Percentiles rank a stretch among this genome's conserved stretches.
Evolutionary conservation across 1,140 invertebrate genomes (phyloP).

Genomic region (Arctopsyche grandis): DNA sequence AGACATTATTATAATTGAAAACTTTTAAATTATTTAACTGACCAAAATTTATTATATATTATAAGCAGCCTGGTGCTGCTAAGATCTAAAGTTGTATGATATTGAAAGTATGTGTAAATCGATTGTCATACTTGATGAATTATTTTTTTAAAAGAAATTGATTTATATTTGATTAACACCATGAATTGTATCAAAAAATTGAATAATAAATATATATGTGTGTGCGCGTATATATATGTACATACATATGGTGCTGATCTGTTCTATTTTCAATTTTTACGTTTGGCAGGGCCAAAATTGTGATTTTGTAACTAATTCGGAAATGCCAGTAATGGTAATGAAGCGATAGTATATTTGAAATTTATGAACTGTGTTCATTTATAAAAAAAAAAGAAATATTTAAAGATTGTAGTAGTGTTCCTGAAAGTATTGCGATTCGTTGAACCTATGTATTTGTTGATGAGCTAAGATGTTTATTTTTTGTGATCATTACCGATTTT

Average conservation of each 20-base stretch:
- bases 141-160: neutral
- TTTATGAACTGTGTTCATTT: too few species aligned
- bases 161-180: neutral
- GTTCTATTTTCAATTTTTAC: neutral
- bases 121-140: neutral
- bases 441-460: too few species aligned
- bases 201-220: too few species aligned
- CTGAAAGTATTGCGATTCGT: neutral
- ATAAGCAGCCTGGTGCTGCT: neutral
- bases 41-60: too few species aligned
- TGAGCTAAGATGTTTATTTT: too few species aligned
- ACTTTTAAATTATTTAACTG: too few species aligned
- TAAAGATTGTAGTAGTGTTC: neutral
- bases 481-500: too few species aligned
- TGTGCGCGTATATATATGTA: neutral
- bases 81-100: constrained; percentile 6
- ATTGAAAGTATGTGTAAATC: neutral
- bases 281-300: constrained; percentile 16
- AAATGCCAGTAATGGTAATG: neutral
- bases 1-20: too few species aligned
- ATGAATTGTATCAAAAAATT: too few species aligned
- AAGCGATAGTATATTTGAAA: too few species aligned
- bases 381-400: too few species aligned
- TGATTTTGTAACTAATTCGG: neutral
- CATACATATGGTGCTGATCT: neutral